phyloP scores from a whole-genome alignment of 2,797 vertebrate genomes.

The Girardinus metallicus region DNA sequence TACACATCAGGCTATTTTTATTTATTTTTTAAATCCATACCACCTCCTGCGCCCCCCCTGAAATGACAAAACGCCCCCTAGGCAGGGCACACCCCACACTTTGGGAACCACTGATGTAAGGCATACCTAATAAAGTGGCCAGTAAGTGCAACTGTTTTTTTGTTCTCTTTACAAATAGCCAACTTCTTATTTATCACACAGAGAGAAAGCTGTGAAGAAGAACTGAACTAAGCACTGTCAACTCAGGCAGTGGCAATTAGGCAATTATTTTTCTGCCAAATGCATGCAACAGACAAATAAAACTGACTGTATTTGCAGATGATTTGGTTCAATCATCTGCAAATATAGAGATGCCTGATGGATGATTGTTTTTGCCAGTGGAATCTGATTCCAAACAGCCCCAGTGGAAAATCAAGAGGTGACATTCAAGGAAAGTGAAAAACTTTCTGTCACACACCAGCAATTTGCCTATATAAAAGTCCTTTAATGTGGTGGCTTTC shows the following conservation, averaged over 20 bases:
- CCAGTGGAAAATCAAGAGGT: constrained; percentile 62
- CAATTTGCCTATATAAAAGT: constrained; percentile 42
- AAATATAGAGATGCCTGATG: constrained; percentile 54
- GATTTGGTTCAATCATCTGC: constrained; percentile 58
- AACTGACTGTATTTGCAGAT: constrained; percentile 58
- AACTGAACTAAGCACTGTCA: constrained; percentile 53
- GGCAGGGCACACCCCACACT: too few relatives aligned
- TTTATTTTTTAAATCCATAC: too few relatives aligned
- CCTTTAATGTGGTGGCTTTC: constrained; percentile 62
- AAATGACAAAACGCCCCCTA: too few relatives aligned
- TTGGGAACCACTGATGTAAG: too few relatives aligned
- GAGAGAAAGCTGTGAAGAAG: constrained; percentile 40
- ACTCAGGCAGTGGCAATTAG: constrained; percentile 36
- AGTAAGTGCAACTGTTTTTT: constrained; percentile 22
- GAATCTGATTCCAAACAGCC: constrained; percentile 34
- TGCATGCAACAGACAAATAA: constrained; percentile 52
- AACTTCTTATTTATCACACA: constrained; percentile 45
- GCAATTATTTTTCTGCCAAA: constrained; percentile 59
- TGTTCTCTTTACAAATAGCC: constrained; percentile 29
- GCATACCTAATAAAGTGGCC: background rate
- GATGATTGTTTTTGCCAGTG: constrained; percentile 44
- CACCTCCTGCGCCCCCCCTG: too few relatives aligned
- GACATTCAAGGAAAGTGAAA: constrained; percentile 63
- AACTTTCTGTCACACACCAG: constrained; percentile 40
- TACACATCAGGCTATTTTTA: too few relatives aligned